phyloP scores from a whole-genome alignment of 2,113 vertebrate genomes.

The Eira barbara region DNA sequence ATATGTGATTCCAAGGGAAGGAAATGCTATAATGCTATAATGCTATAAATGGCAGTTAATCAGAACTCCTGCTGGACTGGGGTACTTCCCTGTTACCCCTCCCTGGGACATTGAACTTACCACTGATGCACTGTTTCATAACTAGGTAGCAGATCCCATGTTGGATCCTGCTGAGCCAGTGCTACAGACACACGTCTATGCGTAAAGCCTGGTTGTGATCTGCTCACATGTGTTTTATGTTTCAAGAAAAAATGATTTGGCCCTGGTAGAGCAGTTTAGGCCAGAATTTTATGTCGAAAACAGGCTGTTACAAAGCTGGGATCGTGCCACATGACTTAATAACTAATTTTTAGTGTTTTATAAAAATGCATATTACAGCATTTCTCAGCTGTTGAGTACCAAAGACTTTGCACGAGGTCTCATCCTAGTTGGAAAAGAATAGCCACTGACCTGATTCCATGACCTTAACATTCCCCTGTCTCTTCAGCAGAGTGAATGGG shows the following conservation, averaged over 20 bases:
- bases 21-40: not conserved
- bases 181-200: rapidly evolving
- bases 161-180: not conserved
- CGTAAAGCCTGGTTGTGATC: slow-evolving; percentile 6
- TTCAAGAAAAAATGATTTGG: slow-evolving; percentile 30
- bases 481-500: not conserved
- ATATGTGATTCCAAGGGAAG: not conserved
- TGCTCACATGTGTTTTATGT: slow-evolving; percentile 29
- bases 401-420: not conserved
- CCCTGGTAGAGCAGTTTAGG: slow-evolving; percentile 24
- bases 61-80: not conserved
- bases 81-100: rapidly evolving
- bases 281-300: slow-evolving; percentile 1
- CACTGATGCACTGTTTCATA: not conserved
- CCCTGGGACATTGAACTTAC: not conserved
- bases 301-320: not conserved
- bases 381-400: not conserved
- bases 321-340: slow-evolving; percentile 10
- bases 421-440: not conserved
- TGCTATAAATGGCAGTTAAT: not conserved
- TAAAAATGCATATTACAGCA: not conserved
- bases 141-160: not conserved
- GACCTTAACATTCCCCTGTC: not conserved
- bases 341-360: slow-evolving; percentile 23
- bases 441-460: not conserved